A percentile compares a stretch with the other conserved stretches of the same genome.
phyloP scores from a whole-genome alignment of 1,140 invertebrate genomes.

The Arion vulgaris region DNA sequence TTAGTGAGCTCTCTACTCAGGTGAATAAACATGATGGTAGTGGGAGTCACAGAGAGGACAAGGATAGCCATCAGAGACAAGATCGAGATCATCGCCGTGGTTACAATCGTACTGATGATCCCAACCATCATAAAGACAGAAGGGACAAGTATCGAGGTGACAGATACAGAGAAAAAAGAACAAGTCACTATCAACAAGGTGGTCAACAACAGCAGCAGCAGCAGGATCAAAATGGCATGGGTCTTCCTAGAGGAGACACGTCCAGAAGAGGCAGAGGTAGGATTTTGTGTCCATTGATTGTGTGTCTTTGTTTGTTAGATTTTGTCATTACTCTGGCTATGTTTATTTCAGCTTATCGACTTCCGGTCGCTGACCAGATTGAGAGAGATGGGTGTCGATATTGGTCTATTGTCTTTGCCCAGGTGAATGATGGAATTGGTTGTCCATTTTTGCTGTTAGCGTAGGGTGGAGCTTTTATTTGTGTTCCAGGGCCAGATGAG shows the following conservation, averaged over 20 bases:
- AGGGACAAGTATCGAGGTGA: conserved; percentile 33
- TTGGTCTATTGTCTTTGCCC: no score
- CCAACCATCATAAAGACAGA: conserved; percentile 39
- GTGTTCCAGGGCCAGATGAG: no score
- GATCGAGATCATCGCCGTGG: conserved; percentile 17
- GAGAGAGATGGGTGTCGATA: no score
- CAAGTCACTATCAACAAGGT: background rate
- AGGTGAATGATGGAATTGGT: no score
- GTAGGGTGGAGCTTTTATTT: no score
- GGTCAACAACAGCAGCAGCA: background rate
- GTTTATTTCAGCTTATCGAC: no score
- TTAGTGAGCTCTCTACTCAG: background rate
- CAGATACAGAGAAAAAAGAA: conserved; percentile 25
- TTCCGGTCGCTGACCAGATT: no score
- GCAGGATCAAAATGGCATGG: conserved; percentile 31
- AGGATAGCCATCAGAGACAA: conserved; percentile 39
- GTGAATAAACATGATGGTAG: background rate
- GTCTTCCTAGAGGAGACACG: conserved; percentile 86
- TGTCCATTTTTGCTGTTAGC: no score
- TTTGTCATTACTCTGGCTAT: no score
- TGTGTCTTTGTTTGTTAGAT: no score
- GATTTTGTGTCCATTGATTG: no score
- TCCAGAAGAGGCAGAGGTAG: conserved; percentile 74
- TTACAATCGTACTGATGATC: conserved; percentile 32
- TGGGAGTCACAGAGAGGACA: conserved; percentile 28